Evolutionary conservation across 1,140 invertebrate species (phyloP).

Genomic region (Trypoxylus dichotomus): DNA sequence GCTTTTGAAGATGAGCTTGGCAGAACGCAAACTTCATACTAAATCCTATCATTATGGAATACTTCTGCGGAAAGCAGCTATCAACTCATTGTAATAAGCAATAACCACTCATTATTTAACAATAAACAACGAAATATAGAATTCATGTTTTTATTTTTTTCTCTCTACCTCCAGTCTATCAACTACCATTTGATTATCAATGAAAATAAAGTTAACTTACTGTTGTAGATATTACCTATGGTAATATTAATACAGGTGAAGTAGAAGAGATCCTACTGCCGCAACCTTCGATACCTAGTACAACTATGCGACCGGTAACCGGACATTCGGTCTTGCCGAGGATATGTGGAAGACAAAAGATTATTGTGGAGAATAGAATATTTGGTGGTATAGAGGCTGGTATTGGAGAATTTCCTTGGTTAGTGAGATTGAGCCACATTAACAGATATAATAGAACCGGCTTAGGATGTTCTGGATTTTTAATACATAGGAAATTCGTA

Average conservation of each 20-base stretch:
- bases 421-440: slow-evolving; percentile 46
- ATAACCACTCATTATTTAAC: neutral
- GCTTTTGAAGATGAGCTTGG: no score
- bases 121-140: neutral
- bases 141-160: neutral
- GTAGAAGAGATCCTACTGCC: neutral
- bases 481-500: slow-evolving; percentile 56
- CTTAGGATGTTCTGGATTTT: slow-evolving; percentile 58
- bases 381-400: slow-evolving; percentile 50
- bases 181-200: no score
- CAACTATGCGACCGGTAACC: neutral
- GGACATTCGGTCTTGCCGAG: slow-evolving; percentile 39
- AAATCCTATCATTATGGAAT: no score
- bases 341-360: slow-evolving; percentile 44
- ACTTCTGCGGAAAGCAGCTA: no score
- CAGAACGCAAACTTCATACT: no score
- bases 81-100: neutral
- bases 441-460: slow-evolving; percentile 35
- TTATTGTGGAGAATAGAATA: slow-evolving; percentile 41
- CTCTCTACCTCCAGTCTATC: no score
- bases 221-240: neutral
- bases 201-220: neutral
- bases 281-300: neutral
- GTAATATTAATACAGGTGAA: no score
- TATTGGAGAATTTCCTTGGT: slow-evolving; percentile 60